Base-by-base conservation (phyloP, 2,888 invertebrate genomes). In the Sussaba pulchella region DNA sequence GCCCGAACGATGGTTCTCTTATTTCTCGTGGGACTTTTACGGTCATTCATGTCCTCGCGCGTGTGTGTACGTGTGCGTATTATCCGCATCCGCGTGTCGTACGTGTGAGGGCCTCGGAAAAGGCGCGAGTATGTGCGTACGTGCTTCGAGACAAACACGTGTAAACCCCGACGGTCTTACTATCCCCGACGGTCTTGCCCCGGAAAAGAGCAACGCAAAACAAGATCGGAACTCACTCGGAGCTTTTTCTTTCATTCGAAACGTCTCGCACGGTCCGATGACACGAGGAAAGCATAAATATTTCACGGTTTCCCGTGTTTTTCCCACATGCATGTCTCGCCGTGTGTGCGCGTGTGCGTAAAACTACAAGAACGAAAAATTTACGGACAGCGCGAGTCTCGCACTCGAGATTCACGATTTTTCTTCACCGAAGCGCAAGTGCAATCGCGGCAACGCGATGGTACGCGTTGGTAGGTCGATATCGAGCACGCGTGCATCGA, bases 221-320 rank as follows among this genome's bases (percentile, higher is more conserved):
- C 69, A 36, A 77, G 73, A 84, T 83, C 78, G 75, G 79, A 86
- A 85, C 82, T 81, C 76, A 75, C 80, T 83, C 82, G 61, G 54
- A 54, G 71, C 4, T 79, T 61, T 61, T 66, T 47, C 45, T 73
- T 77, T 77, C 52, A 73, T 41, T 31, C 72, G 43, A 24, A 52
- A 47, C 41, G 24, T 36, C 71, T 59, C 81, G 72, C 31, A 31
- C 14, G 8, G 76, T 75, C 64, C 50, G 54, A 78, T 80, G 78
- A 82, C 83, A 82, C 85, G 83, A 83, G 85, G 45, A 85, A 85
- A 85, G 82, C 85, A 88, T 88, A 89, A 90, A 90, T 90, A 89
- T 89, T 90, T 89, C 87, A 89, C 88, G 84, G 84, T 83, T 71
- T 63, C 66, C 47, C 66, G 47, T 63, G n/a, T n/a, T n/a, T n/a